These are phyloP conservation scores for Ceratosolen solmsi DNA, from an alignment of 1,140 invertebrate species.

Conservation along the genomic window DNA sequence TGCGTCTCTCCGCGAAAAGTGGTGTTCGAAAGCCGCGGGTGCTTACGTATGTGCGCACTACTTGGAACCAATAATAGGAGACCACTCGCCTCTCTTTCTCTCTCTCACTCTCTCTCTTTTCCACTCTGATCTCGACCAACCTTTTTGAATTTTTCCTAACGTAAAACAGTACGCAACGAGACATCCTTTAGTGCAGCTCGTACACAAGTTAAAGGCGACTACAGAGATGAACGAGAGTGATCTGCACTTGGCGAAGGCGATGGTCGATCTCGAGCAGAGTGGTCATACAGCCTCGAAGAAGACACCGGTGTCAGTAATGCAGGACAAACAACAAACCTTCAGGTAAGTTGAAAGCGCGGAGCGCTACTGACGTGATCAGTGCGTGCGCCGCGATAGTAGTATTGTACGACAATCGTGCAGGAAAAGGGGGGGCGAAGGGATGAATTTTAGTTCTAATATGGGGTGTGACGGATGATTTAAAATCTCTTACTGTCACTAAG, in stretches of 20 bases:
- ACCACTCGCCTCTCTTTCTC: not conserved
- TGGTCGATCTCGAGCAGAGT: conserved; percentile 72
- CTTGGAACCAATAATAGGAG: conserved; percentile 15
- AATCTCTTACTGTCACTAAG: too few relatives aligned
- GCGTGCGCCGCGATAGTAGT: too few relatives aligned
- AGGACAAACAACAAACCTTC: conserved; percentile 69
- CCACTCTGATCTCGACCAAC: not conserved
- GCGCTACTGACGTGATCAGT: too few relatives aligned
- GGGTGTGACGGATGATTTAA: too few relatives aligned
- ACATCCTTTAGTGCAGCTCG: not conserved
- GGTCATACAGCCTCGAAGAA: conserved; percentile 55
- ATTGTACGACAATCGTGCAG: too few relatives aligned
- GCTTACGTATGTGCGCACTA: not conserved
- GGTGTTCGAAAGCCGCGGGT: conserved; percentile 35
- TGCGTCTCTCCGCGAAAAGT: not conserved
- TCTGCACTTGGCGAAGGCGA: conserved; percentile 77
- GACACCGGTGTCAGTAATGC: conserved; percentile 60
- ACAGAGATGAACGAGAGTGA: conserved; percentile 79
- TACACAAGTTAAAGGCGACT: not conserved
- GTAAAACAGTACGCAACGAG: conserved; percentile 24
- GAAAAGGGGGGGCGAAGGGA: too few relatives aligned
- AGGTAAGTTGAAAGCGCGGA: conserved; percentile 57
- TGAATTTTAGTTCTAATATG: too few relatives aligned
- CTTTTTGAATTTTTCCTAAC: not conserved
- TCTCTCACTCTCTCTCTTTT: not conserved